These are phyloP conservation scores for Ceratoteleas bidentatus DNA, from an alignment of 1,140 invertebrate genomes.

Conservation along the genomic window DNA sequence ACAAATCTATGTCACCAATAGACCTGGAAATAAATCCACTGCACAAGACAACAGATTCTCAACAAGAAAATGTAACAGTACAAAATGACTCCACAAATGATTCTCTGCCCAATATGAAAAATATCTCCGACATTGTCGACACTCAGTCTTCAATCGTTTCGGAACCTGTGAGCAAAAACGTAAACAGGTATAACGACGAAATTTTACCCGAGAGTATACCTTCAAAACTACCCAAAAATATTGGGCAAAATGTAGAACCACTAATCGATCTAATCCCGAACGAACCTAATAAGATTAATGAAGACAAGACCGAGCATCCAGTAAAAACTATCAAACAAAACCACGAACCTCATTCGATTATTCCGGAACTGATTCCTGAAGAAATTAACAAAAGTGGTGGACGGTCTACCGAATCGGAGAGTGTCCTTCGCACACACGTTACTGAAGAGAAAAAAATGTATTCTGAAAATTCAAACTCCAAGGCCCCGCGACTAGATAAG, in stretches of 20 bases:
- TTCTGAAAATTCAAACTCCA: conserved; percentile 77
- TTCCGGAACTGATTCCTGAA: conserved; percentile 73
- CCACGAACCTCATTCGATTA: conserved; percentile 68
- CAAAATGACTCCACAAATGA: conserved; percentile 24
- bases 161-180: conserved; percentile 68
- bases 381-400: conserved; percentile 52
- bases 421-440: not conserved
- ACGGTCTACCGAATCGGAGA: conserved; percentile 26
- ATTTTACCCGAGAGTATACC: conserved; percentile 61
- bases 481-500: conserved; percentile 76
- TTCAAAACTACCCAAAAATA: conserved; percentile 72
- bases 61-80: conserved; percentile 32
- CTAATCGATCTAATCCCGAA: conserved; percentile 63
- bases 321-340: conserved; percentile 44
- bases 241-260: conserved; percentile 72
- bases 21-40: conserved; percentile 7
- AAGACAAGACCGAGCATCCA: conserved; percentile 58
- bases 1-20: conserved; percentile 13
- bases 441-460: conserved; percentile 73
- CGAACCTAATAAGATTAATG: conserved; percentile 42
- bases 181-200: conserved; percentile 69
- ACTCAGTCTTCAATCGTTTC: conserved; percentile 70
- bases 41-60: conserved; percentile 14
- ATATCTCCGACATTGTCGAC: conserved; percentile 30
- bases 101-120: conserved; percentile 51